Evolutionary conservation across 2,888 invertebrate species (phyloP), one percentile per base, ranked within the genome.

Genomic region (Eristalis intricaria): DNA sequence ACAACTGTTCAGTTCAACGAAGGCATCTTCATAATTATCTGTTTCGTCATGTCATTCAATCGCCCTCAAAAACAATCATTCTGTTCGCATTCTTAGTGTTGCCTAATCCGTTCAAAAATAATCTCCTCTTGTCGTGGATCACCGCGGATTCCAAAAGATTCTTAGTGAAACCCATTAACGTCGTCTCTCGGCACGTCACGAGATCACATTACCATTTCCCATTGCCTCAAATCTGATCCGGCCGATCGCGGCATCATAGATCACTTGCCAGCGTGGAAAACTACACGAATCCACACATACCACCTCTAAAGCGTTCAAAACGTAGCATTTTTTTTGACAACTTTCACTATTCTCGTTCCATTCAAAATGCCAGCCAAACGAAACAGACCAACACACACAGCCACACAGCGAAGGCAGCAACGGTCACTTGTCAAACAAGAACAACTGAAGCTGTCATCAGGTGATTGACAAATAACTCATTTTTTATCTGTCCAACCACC

Each of bases 401-500:
- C 40, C 56, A 22, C 38, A 38, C 13, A 1, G 32, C 40, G 40
- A 22, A 40, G 38, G 50, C n/a, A 4, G n/a, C 50, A 38, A 13
- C n/a, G n/a, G 4, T 38, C 35, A 69, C 8, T 15, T 50, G 50
- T 50, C 50, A 50, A 69, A 77, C 32, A 22, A 40, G 64, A 71
- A 65, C 75, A 70, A 71, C 79, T 50, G 61, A 70, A 15, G n/a
- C 60, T 71, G 71, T 84, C 80, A 80, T 56, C 66, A 13, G 32
- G 75, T 76, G 84, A 84, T 80, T 84, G 84, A 71, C 70, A 66
- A 71, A 74, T 84, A 68, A 69, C 58, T 84, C 58, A 35, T 79
- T 35, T 79, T 76, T 71, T 70, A 19, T 81, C 65, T 76, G 26
- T 66, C 11, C 19, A 82, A 76, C 40, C 64, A 65, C 23, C 71